phyloP scores from a whole-genome alignment of 2,113 vertebrate species.

The human region DNA sequence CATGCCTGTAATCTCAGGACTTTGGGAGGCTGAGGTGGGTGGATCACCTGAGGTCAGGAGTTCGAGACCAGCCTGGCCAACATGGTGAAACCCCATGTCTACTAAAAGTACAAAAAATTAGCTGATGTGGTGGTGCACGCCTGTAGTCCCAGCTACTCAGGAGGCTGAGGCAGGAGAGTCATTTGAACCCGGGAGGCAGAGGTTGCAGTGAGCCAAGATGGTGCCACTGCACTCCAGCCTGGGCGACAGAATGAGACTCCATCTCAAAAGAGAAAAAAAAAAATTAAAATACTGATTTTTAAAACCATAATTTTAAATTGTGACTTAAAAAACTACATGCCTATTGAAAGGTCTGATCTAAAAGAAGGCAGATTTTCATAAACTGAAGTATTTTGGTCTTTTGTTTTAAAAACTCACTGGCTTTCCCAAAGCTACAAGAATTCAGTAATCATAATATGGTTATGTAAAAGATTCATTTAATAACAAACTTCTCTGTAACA shows the following conservation, averaged over 20 bases:
- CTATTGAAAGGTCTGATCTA: slow-evolving; percentile 10
- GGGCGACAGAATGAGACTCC: background rate
- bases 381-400: slow-evolving; percentile 15
- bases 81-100: background rate
- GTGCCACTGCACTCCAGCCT: background rate
- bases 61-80: background rate
- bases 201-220: background rate
- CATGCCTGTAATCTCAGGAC: background rate
- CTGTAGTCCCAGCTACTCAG: background rate
- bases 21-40: background rate
- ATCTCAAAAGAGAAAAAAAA: background rate
- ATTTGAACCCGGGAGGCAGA: background rate
- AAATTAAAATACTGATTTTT: background rate
- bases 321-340: slow-evolving; percentile 7
- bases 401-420: slow-evolving; percentile 30
- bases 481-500: background rate
- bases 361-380: slow-evolving; percentile 28
- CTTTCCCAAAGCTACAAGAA: slow-evolving; percentile 26
- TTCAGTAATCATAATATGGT: background rate
- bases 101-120: background rate
- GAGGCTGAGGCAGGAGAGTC: background rate
- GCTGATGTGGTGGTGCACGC: background rate
- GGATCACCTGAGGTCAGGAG: background rate
- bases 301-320: slow-evolving; percentile 15
- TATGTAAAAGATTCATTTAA: slow-evolving; percentile 13